Base-by-base conservation (phyloP, 2,888 invertebrate genomes). In the Fissipunctia ypsillon region DNA sequence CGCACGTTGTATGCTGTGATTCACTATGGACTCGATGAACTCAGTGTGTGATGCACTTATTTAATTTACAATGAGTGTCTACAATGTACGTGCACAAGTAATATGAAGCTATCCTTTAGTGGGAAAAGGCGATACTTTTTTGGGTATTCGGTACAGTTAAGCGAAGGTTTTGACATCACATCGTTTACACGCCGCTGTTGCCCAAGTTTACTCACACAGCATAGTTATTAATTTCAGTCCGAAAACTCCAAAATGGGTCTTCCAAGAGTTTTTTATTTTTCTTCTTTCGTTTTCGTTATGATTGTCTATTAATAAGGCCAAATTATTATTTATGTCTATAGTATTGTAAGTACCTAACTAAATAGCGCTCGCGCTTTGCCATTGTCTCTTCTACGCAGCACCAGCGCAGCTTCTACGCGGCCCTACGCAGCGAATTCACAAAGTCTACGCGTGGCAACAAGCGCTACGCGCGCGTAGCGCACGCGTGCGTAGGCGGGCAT, bases 1-100 rank as follows among this genome's bases (percentile, higher is more conserved):
- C 88, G 80, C 48, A 83, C 81, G 84, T 84, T 80, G 73, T 74
- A 25, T 73, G 71, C 85, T 43, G 85, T 90, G 91, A 92, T 90
- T 92, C 92, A 91, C 86, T 76, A 64, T 25, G 45, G 48, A 66
- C 84, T 61, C 61, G 61, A 59, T 76, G 59, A 72, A 81, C 76
- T 65, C 79, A 80, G 76, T 81, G 60, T 80, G 70, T 80, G 78
- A 79, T 85, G 73, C 76, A 77, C 67, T 72, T 28, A 43, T 81
- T 81, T 81, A 61, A 81, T 67, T 52, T 64, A 65, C 22, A 78
- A 60, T 64, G 14, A 52, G 7, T 38, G 7, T 59, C 50, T 80
- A 22, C n/a, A 43, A 59, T 41, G 16, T 43, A 38, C 22, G 22
- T 43, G 31, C 22, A 41, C n/a, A 54, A 50, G 4, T 22, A 16